Conservation (phyloP, 2,113 vertebrate genomes). For the Pelmatolapia mariae region DNA sequence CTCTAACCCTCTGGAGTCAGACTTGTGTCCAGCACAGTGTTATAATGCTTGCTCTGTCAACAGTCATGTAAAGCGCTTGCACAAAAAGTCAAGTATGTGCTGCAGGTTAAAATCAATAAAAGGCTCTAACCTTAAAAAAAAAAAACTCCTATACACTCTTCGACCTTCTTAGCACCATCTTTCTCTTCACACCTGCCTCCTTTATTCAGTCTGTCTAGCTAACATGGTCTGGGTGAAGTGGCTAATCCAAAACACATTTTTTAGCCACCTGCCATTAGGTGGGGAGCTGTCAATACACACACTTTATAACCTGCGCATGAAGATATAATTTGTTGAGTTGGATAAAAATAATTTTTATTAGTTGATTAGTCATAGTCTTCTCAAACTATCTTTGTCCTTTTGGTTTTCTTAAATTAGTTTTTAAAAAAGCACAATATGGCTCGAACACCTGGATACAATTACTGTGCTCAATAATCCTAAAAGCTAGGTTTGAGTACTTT, state of each 20-base stretch:
- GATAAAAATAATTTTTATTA: neutral
- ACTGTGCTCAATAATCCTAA: neutral
- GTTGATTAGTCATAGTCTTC: neutral
- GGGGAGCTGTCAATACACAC: neutral
- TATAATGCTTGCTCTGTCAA: constrained; percentile 7
- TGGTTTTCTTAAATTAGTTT: neutral
- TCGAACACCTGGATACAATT: neutral
- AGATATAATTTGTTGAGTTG: neutral
- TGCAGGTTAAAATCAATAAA: constrained; percentile 30
- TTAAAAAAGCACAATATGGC: neutral
- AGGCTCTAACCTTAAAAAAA: constrained; percentile 5
- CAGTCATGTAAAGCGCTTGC: neutral
- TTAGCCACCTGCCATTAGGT: neutral
- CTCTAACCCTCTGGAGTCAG: neutral
- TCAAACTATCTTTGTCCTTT: neutral
- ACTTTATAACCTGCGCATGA: no score
- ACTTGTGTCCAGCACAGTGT: neutral
- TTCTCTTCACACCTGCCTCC: neutral
- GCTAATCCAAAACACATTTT: neutral
- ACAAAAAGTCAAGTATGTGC: neutral
- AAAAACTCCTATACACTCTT: neutral
- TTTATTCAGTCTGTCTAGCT: neutral
- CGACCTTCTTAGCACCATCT: neutral
- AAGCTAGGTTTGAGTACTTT: neutral
- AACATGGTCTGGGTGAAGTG: neutral